Conservation (phyloP, 2,888 invertebrate species). For the Crioceris asparagi region DNA sequence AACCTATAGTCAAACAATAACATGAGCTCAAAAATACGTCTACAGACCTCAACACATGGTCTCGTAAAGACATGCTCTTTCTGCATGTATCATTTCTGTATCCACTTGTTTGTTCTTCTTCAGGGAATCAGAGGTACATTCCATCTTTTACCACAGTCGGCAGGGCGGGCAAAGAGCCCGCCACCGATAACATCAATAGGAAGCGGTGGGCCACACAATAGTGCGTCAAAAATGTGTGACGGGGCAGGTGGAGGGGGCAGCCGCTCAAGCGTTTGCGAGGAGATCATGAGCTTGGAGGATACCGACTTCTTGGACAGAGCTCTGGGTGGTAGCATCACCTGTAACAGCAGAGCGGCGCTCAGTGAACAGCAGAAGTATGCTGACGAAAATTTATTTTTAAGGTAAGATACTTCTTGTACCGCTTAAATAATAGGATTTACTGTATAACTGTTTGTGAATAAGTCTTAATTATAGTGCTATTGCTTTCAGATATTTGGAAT, state of each 20-base stretch:
- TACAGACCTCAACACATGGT: too few relatives aligned
- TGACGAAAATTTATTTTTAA: constrained; percentile 60
- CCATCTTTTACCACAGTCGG: constrained; percentile 59
- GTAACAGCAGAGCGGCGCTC: constrained; percentile 23
- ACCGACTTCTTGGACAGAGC: constrained; percentile 24
- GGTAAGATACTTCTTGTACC: too few relatives aligned
- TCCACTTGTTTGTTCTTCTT: constrained; percentile 21
- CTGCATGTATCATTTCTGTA: too few relatives aligned
- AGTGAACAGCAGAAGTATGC: constrained; percentile 51
- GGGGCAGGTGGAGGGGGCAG: constrained; percentile 18
- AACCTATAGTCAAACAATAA: too few relatives aligned
- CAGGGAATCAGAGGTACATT: constrained; percentile 56
- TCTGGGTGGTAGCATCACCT: constrained; percentile 24
- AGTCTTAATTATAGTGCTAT: constrained; percentile 16
- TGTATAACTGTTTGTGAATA: too few relatives aligned
- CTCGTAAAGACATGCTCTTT: too few relatives aligned
- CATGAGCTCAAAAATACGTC: too few relatives aligned
- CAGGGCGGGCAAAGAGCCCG: constrained; percentile 43
- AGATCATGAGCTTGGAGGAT: constrained; percentile 32
- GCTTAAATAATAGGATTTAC: too few relatives aligned
- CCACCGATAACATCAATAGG: constrained; percentile 28
- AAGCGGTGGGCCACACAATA: too few relatives aligned
- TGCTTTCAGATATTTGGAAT: constrained; percentile 52
- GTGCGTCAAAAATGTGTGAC: constrained; percentile 9
- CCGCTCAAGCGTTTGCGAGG: constrained; percentile 39